Evolutionary conservation across 2,888 invertebrate genomes (phyloP).

Genomic region (Auanema sp.): DNA sequence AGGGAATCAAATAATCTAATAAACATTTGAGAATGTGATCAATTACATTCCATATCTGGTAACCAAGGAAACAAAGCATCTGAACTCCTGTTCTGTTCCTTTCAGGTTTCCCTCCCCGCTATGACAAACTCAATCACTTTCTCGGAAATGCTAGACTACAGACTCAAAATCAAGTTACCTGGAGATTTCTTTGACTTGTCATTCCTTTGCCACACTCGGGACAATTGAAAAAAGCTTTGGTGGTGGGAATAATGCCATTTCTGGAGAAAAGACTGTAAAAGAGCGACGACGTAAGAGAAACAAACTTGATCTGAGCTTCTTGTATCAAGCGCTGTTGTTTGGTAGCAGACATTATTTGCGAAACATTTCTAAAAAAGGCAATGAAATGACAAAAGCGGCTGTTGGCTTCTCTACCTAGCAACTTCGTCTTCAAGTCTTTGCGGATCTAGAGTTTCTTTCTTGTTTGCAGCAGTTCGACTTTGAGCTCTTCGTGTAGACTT

Average conservation of each 20-base stretch:
- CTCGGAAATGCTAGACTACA: too few relatives aligned
- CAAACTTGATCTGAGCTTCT: conserved; percentile 24
- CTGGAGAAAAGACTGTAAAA: conserved; percentile 11
- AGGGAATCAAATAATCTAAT: too few relatives aligned
- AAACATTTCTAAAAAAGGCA: conserved; percentile 29
- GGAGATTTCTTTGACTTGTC: conserved; percentile 24
- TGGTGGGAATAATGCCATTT: conserved; percentile 13
- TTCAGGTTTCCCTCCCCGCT: neutral
- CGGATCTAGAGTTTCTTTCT: conserved; percentile 35
- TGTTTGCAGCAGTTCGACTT: conserved; percentile 15
- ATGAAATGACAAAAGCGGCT: conserved; percentile 1
- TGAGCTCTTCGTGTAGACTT: neutral
- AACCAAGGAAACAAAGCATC: neutral
- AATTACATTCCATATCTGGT: neutral
- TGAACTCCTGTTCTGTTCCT: neutral
- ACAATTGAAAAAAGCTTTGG: conserved; percentile 11
- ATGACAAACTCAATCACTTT: too few relatives aligned
- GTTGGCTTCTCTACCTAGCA: conserved; percentile 15
- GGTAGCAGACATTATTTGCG: conserved; percentile 39
- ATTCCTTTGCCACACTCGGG: conserved; percentile 23
- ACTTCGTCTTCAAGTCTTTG: conserved; percentile 38
- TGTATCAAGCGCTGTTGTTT: conserved; percentile 30
- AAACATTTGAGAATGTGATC: too few relatives aligned
- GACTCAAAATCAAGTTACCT: conserved; percentile 6
- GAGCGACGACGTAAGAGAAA: conserved; percentile 3